phyloP scores from a whole-genome alignment of 2,888 invertebrate genomes.

The Rhagonycha fulva region DNA sequence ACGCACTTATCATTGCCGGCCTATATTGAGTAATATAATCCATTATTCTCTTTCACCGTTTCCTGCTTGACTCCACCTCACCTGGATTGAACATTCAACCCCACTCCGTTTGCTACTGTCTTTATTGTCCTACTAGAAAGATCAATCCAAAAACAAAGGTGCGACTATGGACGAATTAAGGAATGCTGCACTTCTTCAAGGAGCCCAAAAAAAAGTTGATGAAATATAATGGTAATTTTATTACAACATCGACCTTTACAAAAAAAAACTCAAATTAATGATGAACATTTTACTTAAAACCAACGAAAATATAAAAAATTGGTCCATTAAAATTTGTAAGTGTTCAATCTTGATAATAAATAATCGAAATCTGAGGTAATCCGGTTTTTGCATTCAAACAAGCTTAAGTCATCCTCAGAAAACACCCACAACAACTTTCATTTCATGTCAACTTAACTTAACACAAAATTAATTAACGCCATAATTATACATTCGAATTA shows the following conservation, averaged over 20 bases:
- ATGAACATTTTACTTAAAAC: not conserved
- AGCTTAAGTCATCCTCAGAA: not conserved
- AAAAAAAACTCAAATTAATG: not conserved
- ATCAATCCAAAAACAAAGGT: not conserved
- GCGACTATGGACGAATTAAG: not conserved
- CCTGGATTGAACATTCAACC: too few relatives aligned
- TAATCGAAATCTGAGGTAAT: slow-evolving; percentile 11
- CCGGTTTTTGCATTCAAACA: slow-evolving; percentile 11
- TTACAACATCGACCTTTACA: not conserved
- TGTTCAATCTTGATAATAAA: slow-evolving; percentile 7
- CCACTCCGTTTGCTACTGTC: too few relatives aligned
- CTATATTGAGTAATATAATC: too few relatives aligned
- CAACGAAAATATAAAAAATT: not conserved
- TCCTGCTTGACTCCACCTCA: too few relatives aligned
- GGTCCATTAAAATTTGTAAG: not conserved
- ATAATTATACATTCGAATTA: not conserved
- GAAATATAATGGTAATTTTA: not conserved
- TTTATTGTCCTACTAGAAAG: not conserved
- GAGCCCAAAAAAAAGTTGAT: not conserved
- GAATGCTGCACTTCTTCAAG: not conserved
- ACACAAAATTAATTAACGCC: not conserved
- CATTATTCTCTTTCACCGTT: too few relatives aligned
- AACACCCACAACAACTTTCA: slow-evolving; percentile 3
- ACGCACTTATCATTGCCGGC: too few relatives aligned
- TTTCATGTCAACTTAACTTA: not conserved